Evolutionary conservation across 2,113 vertebrate genomes (phyloP), one percentile per base, ranked within the genome.

Genomic region (Leptobrachium leishanense): DNA sequence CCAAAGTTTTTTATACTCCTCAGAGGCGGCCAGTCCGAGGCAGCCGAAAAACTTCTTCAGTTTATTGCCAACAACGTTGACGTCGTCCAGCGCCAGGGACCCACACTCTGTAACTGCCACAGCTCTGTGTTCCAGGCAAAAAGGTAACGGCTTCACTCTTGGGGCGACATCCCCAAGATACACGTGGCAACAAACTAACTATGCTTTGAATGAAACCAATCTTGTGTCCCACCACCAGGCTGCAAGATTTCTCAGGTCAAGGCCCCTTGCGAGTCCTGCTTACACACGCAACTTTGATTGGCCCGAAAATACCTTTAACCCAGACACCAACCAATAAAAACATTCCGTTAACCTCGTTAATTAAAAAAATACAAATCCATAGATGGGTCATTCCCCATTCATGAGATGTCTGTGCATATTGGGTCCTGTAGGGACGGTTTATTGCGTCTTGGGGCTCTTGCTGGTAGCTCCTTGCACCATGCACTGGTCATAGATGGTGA

Each of bases 81-180:
- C 74, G 42, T 40, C 64, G 54, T 59, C 64, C 63, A 68, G 78
- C 20, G 50, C 31, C 78, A 81, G 78, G 68, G 78, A 81, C 53
- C 11, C 72, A 68, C 72, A 74, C 41, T 68, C 78, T 81, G 40
- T 81, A 68, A 41, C 78, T 68, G 72, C 78, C 78, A 39, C 71
- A 40, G 42, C 63, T 40, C 64, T 74, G 1, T 74, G 64, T 62
- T 62, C 78, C 78, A 81, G 78, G 12, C 78, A 81, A 81, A 81
- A 81, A 81, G 78, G 78, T 81, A 81, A 81, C 72, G 53, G 39
- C 77, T 59, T 41, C 72, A 13, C 44, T 11, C 65, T 68, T 43
- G 78, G 71, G 67, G 78, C 64, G 44, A 57, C 15, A 15, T 57
- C 64, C 20, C 50, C 63, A 64, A 46, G 78, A 72, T 81, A 74